Conservation (phyloP, 2,113 vertebrate species). For the Pachycephala philippinensis region DNA sequence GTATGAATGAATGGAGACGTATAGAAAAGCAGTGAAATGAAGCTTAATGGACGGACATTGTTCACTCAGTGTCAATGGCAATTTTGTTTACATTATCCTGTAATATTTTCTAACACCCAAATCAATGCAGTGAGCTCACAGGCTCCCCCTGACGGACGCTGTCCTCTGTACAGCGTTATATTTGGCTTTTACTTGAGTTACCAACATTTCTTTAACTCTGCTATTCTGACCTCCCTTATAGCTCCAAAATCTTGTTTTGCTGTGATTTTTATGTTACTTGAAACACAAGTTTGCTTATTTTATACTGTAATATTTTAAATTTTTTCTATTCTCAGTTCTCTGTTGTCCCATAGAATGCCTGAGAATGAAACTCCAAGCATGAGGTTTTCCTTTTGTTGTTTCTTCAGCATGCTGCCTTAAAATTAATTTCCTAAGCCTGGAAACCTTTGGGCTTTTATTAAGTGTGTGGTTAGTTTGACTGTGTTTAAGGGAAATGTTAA, state of each 20-base stretch:
- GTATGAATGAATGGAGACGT: neutral
- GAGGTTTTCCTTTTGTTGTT: neutral
- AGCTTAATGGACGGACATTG: neutral
- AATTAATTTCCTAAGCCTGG: neutral
- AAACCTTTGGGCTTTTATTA: neutral
- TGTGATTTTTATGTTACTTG: neutral
- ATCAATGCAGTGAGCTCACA: neutral
- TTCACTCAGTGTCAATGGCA: neutral
- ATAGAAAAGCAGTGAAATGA: neutral
- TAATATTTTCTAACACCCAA: accelerated
- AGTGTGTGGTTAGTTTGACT: neutral
- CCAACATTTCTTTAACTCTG: neutral
- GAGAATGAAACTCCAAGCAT: neutral
- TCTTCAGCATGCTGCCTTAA: neutral
- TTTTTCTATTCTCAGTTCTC: neutral
- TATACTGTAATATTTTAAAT: neutral
- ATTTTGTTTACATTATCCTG: neutral
- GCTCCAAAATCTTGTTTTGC: neutral
- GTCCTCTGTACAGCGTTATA: neutral
- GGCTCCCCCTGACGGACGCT: neutral
- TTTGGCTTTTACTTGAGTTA: neutral
- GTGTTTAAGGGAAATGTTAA: neutral
- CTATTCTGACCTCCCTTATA: neutral
- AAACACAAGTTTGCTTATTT: neutral
- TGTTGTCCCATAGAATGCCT: neutral